Evolutionary conservation across 2,888 invertebrate genomes (phyloP), one percentile per base, ranked within the genome.

Genomic region (Tinea semifulvella): DNA sequence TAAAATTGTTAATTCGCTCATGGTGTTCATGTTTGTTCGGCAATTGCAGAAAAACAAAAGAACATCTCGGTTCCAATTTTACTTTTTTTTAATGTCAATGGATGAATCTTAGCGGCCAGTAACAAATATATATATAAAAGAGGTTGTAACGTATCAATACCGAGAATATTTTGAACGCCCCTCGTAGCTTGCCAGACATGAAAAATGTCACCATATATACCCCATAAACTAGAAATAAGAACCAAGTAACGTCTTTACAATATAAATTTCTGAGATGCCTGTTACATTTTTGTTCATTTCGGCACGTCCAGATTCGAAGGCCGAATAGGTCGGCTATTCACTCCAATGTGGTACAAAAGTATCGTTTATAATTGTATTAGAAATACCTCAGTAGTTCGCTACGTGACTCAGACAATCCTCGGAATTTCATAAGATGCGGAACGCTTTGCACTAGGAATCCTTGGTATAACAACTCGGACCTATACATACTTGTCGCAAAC

Each of bases 221-320:
- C n/a, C n/a, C n/a, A n/a, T n/a, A n/a, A n/a, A n/a, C n/a, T n/a
- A n/a, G n/a, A n/a, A n/a, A n/a, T n/a, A n/a, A n/a, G n/a, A n/a
- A n/a, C n/a, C n/a, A n/a, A n/a, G n/a, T n/a, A 7, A 7, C 22
- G 8, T 22, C 8, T 22, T 22, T 5, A 8, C 22, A 22, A 22
- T 7, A 22, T 22, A 22, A 22, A 22, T 7, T 75, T 72, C 65
- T 65, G 65, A 75, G 69, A 79, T 76, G 65, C 75, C 65, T 65
- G 60, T 61, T 57, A 70, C 69, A 74, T 75, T 77, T 69, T 73
- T 71, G 69, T 70, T 62, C 64, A 67, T 60, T 57, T 58, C 54
- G 66, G 68, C 73, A 77, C 75, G 73, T 76, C 70, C 62, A 61
- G 57, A 69, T 57, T 69, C 49, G 54, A 18, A 36, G 10, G 17